These are phyloP conservation scores for Chironomus striatipennis DNA, from an alignment of 1,140 invertebrate species.

Conservation along the genomic window DNA sequence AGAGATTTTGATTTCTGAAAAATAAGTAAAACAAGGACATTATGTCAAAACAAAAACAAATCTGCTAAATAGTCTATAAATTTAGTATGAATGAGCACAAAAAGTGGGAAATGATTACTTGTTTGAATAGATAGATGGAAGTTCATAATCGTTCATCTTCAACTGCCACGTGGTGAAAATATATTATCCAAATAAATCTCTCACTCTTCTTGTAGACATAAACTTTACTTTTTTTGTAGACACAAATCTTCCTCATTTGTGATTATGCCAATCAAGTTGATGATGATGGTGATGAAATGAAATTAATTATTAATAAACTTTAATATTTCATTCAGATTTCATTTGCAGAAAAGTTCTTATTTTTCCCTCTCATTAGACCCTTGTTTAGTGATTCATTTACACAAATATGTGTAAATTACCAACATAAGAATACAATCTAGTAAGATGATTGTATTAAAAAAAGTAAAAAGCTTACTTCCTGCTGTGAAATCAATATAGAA, in stretches of 20 bases:
- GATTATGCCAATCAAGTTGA: not conserved
- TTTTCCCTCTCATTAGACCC: not conserved
- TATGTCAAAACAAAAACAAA: too few relatives aligned
- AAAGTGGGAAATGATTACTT: conserved; percentile 8
- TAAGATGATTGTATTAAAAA: not conserved
- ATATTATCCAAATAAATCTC: not conserved
- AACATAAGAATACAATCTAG: not conserved
- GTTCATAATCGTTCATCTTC: not conserved
- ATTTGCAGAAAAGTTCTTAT: not conserved
- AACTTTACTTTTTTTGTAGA: not conserved
- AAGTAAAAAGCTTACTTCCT: not conserved
- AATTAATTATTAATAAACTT: conserved; percentile 16
- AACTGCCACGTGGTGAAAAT: not conserved
- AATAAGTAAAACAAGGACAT: too few relatives aligned
- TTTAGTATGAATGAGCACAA: not conserved
- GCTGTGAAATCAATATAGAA: conserved; percentile 20
- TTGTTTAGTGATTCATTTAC: not conserved
- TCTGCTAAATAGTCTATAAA: too few relatives aligned
- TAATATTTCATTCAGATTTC: too few relatives aligned
- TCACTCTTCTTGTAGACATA: not conserved
- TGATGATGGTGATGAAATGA: conserved; percentile 8
- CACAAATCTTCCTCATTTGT: not conserved
- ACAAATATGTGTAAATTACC: conserved; percentile 4
- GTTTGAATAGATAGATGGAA: not conserved
- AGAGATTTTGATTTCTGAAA: too few relatives aligned